Evolutionary conservation across 2,888 invertebrate species (phyloP).

Genomic region (Troides aeacus): DNA sequence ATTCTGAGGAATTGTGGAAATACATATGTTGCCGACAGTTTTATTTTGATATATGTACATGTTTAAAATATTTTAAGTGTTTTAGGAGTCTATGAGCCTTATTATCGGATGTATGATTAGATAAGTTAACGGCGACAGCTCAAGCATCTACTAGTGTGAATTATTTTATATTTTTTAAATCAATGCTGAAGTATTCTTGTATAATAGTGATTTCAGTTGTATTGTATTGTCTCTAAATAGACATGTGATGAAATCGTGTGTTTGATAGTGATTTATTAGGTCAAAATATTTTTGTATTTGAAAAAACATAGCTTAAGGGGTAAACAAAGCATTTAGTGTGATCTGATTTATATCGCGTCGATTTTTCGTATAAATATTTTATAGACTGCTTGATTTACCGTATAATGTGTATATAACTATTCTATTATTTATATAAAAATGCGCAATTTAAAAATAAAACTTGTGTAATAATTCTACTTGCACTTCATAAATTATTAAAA

Average conservation of each 20-base stretch:
- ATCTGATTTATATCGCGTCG: slow-evolving; percentile 40
- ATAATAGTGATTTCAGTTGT: slow-evolving; percentile 19
- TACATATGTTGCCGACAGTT: slow-evolving; percentile 12
- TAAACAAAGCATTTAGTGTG: slow-evolving; percentile 64
- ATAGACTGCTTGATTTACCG: slow-evolving; percentile 73
- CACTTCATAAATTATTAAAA: slow-evolving; percentile 78
- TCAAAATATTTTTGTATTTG: slow-evolving; percentile 76
- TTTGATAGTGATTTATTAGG: slow-evolving; percentile 69
- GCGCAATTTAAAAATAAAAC: slow-evolving; percentile 68
- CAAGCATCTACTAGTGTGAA: slow-evolving; percentile 4
- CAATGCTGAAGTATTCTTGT: slow-evolving; percentile 11
- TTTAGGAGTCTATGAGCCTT: slow-evolving; percentile 16
- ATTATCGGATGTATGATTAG: slow-evolving; percentile 7
- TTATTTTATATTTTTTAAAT: slow-evolving; percentile 15
- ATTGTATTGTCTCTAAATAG: slow-evolving; percentile 34
- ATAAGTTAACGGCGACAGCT: slow-evolving; percentile 14
- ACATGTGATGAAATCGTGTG: slow-evolving; percentile 50
- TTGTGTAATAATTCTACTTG: slow-evolving; percentile 60
- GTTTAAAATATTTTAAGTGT: slow-evolving; percentile 7
- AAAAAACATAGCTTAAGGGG: slow-evolving; percentile 59
- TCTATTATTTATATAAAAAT: slow-evolving; percentile 62
- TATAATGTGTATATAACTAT: slow-evolving; percentile 68
- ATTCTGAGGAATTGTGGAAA: slow-evolving; percentile 19
- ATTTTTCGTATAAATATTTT: slow-evolving; percentile 45
- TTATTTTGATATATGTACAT: not conserved